Evolutionary conservation across 2,888 invertebrate genomes (phyloP).

Genomic region (Rotaria macrura): DNA sequence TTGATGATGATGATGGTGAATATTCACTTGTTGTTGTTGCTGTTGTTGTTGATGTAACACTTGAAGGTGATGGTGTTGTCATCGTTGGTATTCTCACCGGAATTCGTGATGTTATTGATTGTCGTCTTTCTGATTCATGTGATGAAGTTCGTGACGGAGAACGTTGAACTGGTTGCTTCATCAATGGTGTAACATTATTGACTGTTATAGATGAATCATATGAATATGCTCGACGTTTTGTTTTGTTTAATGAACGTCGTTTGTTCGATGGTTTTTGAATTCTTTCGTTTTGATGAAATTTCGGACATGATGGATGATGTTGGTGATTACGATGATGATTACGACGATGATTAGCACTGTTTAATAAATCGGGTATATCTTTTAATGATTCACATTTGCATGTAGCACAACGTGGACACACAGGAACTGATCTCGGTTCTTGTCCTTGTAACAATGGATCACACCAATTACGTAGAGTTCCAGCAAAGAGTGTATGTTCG

Average conservation of each 20-base stretch:
- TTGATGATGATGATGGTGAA: not conserved
- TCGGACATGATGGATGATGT: slow-evolving; percentile 9
- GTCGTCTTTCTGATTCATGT: not conserved
- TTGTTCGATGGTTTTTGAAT: not conserved
- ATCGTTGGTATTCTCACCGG: not conserved
- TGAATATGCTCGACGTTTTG: not conserved
- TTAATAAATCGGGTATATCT: not conserved
- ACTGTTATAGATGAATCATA: not conserved
- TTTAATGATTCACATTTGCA: not conserved
- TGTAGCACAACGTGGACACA: not conserved
- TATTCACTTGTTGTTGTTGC: not conserved
- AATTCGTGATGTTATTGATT: not conserved
- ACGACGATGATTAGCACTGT: not conserved
- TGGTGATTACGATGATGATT: not conserved
- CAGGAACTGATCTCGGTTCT: not conserved
- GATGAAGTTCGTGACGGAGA: not conserved
- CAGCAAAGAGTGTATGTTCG: not conserved
- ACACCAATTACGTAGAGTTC: not conserved
- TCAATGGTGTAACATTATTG: not conserved
- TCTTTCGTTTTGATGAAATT: not conserved
- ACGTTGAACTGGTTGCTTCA: not conserved
- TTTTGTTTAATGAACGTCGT: not conserved
- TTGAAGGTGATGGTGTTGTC: not conserved
- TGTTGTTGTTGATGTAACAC: not conserved
- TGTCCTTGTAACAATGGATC: slow-evolving; percentile 5